Evolutionary conservation across 2,797 vertebrate genomes (phyloP), one percentile per base, ranked within the genome.

Genomic region (Synanceia verrucosa): DNA sequence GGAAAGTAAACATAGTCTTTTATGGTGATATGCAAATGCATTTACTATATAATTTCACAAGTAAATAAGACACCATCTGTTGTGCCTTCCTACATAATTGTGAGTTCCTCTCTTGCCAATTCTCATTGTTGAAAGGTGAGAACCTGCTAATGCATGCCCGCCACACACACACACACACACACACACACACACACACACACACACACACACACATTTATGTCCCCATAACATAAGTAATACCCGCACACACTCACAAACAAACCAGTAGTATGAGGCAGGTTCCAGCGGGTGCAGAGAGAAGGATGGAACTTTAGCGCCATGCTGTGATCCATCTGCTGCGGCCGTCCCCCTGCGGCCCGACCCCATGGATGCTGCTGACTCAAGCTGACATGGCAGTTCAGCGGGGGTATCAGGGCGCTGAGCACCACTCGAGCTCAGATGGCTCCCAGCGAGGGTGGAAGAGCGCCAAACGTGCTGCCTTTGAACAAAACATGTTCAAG

Each of bases 271-370:
- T 1, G 19, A 21, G 63, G 68, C 48, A 65, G 62, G 53, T 47
- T 80, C 64, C 53, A 55, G 12, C 78, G 65, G 66, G 34, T 77
- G 56, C 53, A 56, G 83, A 78, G 70, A 65, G 69, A 78, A 76
- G 78, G 84, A 76, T 76, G 82, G 78, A 78, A 82, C 78, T 83
- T 83, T 55, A 85, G 81, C 57, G 31, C 33, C 89, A 79, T 2
- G 55, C 88, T 76, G 87, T 60, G 84, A 52, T 87, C 90, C 91
- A 92, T 91, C 91, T 92, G 90, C 71, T 78, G 73, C 53, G 52
- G 47, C 61, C 39, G 16, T 78, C 74, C 79, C 77, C 73, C 71
- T 18, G 65, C 26, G 29, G 71, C 57, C 79, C 57, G 70, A 88
- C 84, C 73, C 71, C 60, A 14, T 2, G 41, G 71, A 87, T 68